These are phyloP conservation scores for Serranus cabrilla DNA, from an alignment of 2,797 vertebrate genomes.

Conservation along the genomic window DNA sequence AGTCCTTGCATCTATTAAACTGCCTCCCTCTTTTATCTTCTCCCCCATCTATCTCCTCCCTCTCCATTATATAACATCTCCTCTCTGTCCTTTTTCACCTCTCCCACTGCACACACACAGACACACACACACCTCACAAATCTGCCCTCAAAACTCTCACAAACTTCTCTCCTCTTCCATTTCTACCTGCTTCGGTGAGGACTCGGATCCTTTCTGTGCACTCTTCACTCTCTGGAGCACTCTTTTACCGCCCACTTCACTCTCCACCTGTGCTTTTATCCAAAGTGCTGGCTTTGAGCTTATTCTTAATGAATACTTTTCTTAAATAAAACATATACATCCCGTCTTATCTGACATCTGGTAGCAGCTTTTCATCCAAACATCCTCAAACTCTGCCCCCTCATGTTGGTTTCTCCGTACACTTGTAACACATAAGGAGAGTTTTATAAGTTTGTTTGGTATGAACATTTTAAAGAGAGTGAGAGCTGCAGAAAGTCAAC, in stretches of 20 bases:
- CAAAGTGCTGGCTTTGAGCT: constrained; percentile 19
- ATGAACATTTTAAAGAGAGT: too few relatives aligned
- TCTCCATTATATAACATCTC: neutral
- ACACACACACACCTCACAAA: neutral
- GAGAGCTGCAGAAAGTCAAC: too few relatives aligned
- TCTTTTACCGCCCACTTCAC: neutral
- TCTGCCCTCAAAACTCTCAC: too few relatives aligned
- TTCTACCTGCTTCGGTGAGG: too few relatives aligned
- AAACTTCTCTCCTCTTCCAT: too few relatives aligned
- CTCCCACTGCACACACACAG: neutral
- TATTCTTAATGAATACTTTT: constrained; percentile 6
- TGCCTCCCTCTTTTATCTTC: neutral
- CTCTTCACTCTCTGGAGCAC: neutral
- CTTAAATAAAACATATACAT: neutral
- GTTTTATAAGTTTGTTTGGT: too few relatives aligned
- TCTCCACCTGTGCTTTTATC: constrained; percentile 14
- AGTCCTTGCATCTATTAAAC: neutral
- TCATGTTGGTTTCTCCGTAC: neutral
- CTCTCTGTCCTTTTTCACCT: neutral
- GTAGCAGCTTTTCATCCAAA: neutral
- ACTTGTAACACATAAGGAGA: too few relatives aligned
- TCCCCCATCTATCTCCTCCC: neutral
- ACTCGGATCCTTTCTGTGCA: neutral
- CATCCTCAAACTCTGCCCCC: neutral
- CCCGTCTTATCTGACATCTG: too few relatives aligned